Percentiles rank a stretch among this genome's conserved stretches.
Evolutionary conservation across 2,888 invertebrate species (phyloP).

Genomic region (Eupithecia insigniata): DNA sequence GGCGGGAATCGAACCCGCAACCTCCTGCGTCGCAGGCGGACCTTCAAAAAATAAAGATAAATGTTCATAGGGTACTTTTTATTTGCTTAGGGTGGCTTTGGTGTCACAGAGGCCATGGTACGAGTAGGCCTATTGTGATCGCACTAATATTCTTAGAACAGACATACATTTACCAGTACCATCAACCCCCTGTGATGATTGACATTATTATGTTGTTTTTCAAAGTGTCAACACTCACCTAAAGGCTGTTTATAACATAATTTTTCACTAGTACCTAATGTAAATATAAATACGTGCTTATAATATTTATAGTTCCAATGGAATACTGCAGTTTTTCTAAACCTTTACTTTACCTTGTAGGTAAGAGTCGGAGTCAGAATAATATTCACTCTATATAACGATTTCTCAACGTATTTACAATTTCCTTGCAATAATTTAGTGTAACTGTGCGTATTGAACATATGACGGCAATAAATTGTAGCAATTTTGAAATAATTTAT

Average conservation of each 20-base stretch:
- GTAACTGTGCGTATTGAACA: conserved; percentile 8
- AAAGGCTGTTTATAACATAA: too few species aligned
- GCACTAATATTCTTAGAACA: too few species aligned
- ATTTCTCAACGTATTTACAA: conserved; percentile 14
- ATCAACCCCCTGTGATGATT: background rate
- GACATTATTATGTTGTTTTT: background rate
- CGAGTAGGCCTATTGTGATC: too few species aligned
- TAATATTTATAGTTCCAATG: background rate
- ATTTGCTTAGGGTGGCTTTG: too few species aligned
- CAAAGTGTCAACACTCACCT: background rate
- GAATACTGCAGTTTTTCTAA: background rate
- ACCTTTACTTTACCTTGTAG: background rate
- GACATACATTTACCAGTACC: background rate
- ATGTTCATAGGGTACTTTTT: too few species aligned
- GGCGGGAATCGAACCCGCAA: too few species aligned
- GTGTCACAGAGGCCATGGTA: too few species aligned
- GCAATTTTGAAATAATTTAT: conserved; percentile 36
- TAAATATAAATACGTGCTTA: too few species aligned
- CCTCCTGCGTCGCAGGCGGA: too few species aligned
- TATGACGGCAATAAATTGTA: conserved; percentile 23
- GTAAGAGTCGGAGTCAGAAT: too few species aligned
- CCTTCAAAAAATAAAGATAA: too few species aligned
- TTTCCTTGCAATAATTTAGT: conserved; percentile 19
- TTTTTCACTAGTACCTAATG: background rate
- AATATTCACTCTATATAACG: background rate